Conservation (phyloP, 2,888 invertebrate species). For the Sinelater perroti region DNA sequence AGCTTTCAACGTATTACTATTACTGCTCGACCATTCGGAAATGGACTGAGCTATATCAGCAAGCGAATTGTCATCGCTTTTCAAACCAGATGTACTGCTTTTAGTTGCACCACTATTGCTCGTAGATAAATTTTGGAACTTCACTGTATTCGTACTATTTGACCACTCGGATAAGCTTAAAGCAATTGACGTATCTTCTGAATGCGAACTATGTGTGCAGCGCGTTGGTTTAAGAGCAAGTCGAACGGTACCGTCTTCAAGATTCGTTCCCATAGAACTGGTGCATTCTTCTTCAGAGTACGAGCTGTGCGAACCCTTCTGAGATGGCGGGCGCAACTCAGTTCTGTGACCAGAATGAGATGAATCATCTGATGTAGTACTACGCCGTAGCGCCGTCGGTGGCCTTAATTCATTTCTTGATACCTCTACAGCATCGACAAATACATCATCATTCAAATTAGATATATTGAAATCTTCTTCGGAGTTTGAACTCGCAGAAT, state of each 20-base stretch:
- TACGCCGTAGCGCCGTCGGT: conserved; percentile 56
- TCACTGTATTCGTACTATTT: conserved; percentile 85
- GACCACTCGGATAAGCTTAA: conserved; percentile 89
- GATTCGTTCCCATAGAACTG: conserved; percentile 78
- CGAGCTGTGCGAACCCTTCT: conserved; percentile 68
- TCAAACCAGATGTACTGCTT: conserved; percentile 67
- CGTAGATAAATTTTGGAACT: conserved; percentile 79
- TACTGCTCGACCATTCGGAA: conserved; percentile 84
- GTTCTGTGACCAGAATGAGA: conserved; percentile 54
- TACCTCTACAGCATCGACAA: conserved; percentile 54
- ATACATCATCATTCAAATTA: conserved; percentile 61
- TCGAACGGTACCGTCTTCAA: conserved; percentile 81
- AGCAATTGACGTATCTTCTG: conserved; percentile 87
- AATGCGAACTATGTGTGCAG: conserved; percentile 84
- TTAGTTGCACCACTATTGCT: conserved; percentile 67
- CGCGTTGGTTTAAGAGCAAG: conserved; percentile 81
- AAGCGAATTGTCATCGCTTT: conserved; percentile 81
- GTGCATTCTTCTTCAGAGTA: conserved; percentile 78
- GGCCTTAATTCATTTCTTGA: conserved; percentile 56
- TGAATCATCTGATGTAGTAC: conserved; percentile 59
- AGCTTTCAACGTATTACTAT: conserved; percentile 76
- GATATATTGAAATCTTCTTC: conserved; percentile 63
- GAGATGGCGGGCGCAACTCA: conserved; percentile 50
- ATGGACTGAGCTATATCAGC: conserved; percentile 80
- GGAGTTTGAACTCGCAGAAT: conserved; percentile 55